A percentile compares a stretch with the other conserved stretches of the same genome.
Conservation (phyloP, 1,140 invertebrate genomes). For the Drosophila subobscura region DNA sequence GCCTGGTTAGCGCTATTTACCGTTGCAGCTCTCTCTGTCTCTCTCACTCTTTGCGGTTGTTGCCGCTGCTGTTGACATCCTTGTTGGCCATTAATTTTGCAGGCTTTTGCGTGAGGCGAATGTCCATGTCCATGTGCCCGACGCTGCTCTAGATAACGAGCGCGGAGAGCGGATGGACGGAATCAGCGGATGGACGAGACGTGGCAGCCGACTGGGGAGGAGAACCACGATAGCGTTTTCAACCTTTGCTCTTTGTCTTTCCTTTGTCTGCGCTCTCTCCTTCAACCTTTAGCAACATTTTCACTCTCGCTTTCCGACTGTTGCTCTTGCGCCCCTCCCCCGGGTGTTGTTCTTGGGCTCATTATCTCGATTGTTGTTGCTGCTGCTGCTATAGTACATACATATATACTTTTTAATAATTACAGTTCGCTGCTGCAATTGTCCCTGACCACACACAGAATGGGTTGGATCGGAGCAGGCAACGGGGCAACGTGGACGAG, state of each 20-base stretch:
- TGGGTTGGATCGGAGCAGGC: conserved; percentile 2
- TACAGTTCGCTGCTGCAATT: conserved; percentile 66
- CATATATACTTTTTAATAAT: conserved; percentile 73
- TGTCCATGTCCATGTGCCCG: conserved; percentile 19
- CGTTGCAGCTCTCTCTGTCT: conserved; percentile 23
- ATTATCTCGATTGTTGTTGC: conserved; percentile 71
- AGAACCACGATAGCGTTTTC: conserved; percentile 32
- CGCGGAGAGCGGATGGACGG: conserved; percentile 6
- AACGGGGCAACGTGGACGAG: conserved; percentile 2
- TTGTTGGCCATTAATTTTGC: conserved; percentile 77
- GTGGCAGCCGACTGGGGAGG: neutral
- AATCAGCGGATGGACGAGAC: conserved; percentile 13
- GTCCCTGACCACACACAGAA: conserved; percentile 70
- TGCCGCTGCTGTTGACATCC: conserved; percentile 58
- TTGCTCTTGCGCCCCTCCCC: neutral
- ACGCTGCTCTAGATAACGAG: conserved; percentile 50
- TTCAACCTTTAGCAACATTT: conserved; percentile 59
- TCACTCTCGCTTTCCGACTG: conserved; percentile 57
- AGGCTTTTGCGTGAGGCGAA: conserved; percentile 60
- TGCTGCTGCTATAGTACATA: conserved; percentile 30
- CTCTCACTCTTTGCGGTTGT: conserved; percentile 19
- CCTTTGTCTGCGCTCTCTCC: conserved; percentile 36
- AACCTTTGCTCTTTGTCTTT: conserved; percentile 55
- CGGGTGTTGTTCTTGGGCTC: conserved; percentile 51
- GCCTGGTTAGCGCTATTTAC: conserved; percentile 37